phyloP scores from a whole-genome alignment of 37 sponge, comb jelly and placozoan species.

The Hexactinellida sp. region DNA sequence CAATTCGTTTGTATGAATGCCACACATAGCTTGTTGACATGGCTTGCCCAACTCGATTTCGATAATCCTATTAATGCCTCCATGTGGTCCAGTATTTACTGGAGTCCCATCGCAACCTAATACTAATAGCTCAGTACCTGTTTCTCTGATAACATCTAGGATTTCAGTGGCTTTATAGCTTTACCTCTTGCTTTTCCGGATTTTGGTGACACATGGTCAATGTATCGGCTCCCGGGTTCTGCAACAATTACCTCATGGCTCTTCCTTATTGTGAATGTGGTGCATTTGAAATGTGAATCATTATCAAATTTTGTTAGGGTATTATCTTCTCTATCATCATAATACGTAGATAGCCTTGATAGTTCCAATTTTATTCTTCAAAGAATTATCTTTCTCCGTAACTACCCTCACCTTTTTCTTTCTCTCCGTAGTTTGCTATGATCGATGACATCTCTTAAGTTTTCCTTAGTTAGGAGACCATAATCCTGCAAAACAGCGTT shows the following conservation, averaged over 20 bases:
- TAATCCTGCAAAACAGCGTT: conserved; percentile 7
- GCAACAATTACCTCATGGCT: not conserved
- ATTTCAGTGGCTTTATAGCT: not conserved
- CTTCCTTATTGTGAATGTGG: not conserved
- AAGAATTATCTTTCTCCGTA: not conserved
- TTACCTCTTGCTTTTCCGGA: not conserved
- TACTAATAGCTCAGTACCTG: not conserved
- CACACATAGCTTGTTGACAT: not conserved
- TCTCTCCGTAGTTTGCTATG: not conserved
- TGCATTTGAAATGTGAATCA: not conserved
- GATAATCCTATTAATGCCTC: not conserved
- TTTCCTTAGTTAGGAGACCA: not conserved
- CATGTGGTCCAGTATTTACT: not conserved
- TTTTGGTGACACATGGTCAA: not conserved
- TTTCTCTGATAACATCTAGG: not conserved
- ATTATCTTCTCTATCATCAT: not conserved
- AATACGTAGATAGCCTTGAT: not conserved
- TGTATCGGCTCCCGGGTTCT: not conserved
- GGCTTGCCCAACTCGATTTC: not conserved
- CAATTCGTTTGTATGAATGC: not conserved
- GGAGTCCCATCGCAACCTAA: not conserved
- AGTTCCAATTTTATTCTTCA: not conserved
- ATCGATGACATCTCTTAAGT: not conserved
- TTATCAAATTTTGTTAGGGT: not conserved
- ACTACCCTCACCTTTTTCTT: not conserved